A percentile compares a stretch with the other conserved stretches of the same genome.
Conservation (phyloP, 2,888 invertebrate genomes). For the Ceramica pisi region DNA sequence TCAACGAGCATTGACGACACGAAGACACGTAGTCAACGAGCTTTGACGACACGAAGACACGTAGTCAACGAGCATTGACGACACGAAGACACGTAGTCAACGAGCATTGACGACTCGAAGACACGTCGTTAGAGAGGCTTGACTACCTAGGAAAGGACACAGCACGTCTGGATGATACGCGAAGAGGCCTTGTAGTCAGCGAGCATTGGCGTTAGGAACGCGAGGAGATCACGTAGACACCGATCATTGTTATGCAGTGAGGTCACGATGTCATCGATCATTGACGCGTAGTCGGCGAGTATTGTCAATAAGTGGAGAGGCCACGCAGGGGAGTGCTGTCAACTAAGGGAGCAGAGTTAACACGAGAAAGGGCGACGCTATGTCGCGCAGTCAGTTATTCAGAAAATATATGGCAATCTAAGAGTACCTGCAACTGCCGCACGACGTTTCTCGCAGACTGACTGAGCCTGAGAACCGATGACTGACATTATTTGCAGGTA, state of each 20-base stretch:
- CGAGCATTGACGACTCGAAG: constrained; percentile 24
- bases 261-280: constrained; percentile 9
- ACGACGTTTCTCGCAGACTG: constrained; percentile 1
- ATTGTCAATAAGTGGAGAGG: constrained; percentile 33
- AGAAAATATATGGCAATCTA: constrained; percentile 1
- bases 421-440: constrained; percentile 27
- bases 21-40: constrained; percentile 22
- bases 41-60: constrained; percentile 23
- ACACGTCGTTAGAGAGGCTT: constrained; percentile 45
- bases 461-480: constrained; percentile 1
- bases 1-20: constrained; percentile 41
- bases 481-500: constrained; percentile 5
- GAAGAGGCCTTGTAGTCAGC: constrained; percentile 5
- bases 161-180: constrained; percentile 24
- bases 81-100: constrained; percentile 38
- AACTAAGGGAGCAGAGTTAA: constrained; percentile 55
- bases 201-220: constrained; percentile 32
- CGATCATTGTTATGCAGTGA: constrained; percentile 27
- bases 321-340: constrained; percentile 45
- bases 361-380: constrained; percentile 40
- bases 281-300: constrained; percentile 22
- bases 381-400: constrained; percentile 24
- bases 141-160: constrained; percentile 44
- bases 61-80: constrained; percentile 36
- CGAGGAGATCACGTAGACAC: constrained; percentile 18